Base-by-base conservation (phyloP, 1,140 invertebrate species). In the Asobara japonica region DNA sequence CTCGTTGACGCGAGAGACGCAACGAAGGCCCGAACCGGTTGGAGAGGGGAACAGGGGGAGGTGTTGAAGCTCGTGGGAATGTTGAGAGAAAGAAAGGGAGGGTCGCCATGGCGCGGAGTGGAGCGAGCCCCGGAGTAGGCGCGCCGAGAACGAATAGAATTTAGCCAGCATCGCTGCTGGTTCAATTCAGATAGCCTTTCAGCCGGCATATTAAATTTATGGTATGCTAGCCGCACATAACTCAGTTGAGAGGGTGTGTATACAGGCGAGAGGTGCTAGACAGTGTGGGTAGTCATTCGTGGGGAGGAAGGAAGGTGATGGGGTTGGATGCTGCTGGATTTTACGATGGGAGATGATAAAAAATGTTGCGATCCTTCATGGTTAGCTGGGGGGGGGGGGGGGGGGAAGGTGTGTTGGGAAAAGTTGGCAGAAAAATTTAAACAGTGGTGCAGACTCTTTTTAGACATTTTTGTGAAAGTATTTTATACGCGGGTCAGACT, bases 161-260 rank as follows among this genome's bases (percentile, higher is more conserved):
- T 82, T 78, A 76, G 56, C 65, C 38, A 33, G 74, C 78, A 76
- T 80, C 77, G 77, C 67, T 68, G 68, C 71, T 76, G 75, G 79
- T 83, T 82, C 80, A 80, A 81, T 82, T 82, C 78, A 78, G 77
- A 78, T 78, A 77, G 74, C 77, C 74, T 74, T 78, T 75, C 76
- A 78, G 78, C 69, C 76, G 78, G 72, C 77, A 77, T 78, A 78
- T 80, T 78, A 78, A 80, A 80, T 78, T 79, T 79, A 79, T 77
- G 77, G 77, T 78, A 78, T 76, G 78, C 70, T 76, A 60, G 66
- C 72, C 73, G 72, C 76, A 75, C 76, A 79, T 79, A 79, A 77
- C 77, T 79, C 76, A 76, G 62, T 60, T 64, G 69, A 71, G 18
- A 27, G 27, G 13, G 71, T 48, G n/a, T 60, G 20, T 25, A 65